Percentiles rank a stretch among this genome's conserved stretches.
These are phyloP conservation scores for Sander lucioperca DNA, from an alignment of 2,113 vertebrate genomes.

Conservation along the genomic window DNA sequence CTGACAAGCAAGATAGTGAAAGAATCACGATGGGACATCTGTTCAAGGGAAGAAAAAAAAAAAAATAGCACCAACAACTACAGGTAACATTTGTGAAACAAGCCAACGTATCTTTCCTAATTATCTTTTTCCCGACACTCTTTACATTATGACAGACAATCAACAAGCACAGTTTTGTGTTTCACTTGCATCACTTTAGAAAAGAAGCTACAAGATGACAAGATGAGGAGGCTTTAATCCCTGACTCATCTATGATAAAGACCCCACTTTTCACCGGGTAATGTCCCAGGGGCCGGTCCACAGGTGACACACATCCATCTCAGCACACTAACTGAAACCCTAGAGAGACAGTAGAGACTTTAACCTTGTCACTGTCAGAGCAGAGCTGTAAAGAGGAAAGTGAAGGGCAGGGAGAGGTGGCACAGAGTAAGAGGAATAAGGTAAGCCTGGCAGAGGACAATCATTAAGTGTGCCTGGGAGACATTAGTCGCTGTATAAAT, in stretches of 20 bases:
- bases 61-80: not conserved
- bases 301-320: conserved; percentile 70
- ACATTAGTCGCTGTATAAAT: conserved; percentile 75
- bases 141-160: conserved; percentile 16
- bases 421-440: conserved; percentile 65
- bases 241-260: conserved; percentile 45
- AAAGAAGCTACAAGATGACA: conserved; percentile 9
- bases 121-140: not conserved
- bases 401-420: conserved; percentile 46
- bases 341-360: conserved; percentile 51
- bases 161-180: conserved; percentile 1
- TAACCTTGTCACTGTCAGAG: conserved; percentile 71
- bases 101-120: not conserved
- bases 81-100: not conserved
- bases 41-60: conserved; percentile 10
- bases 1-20: not conserved
- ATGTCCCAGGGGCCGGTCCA: conserved; percentile 50
- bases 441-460: conserved; percentile 59
- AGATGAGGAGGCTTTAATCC: conserved; percentile 33
- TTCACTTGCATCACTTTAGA: conserved; percentile 7
- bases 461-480: conserved; percentile 67
- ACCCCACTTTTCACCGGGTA: conserved; percentile 44
- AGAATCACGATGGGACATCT: conserved; percentile 24
- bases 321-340: conserved; percentile 59
- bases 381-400: conserved; percentile 42